phyloP scores from a whole-genome alignment of 2,113 vertebrate genomes.

The Sebastes fasciatus region DNA sequence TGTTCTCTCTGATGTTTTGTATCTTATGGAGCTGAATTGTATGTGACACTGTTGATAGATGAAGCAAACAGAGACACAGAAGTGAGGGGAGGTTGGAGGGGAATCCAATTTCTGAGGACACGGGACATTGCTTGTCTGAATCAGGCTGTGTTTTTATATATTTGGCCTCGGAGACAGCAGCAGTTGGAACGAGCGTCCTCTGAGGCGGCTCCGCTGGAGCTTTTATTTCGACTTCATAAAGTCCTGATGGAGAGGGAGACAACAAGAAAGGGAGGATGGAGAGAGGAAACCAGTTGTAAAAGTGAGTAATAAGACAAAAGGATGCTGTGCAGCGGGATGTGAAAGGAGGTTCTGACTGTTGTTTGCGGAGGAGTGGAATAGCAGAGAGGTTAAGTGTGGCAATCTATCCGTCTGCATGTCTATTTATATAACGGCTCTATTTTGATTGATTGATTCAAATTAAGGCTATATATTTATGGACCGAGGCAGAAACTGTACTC shows the following conservation, averaged over 20 bases:
- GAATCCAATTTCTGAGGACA: conserved; percentile 69
- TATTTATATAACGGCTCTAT: not conserved
- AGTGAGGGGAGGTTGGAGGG: conserved; percentile 32
- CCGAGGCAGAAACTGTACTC: not conserved
- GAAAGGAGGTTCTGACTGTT: conserved; percentile 35
- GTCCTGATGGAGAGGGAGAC: conserved; percentile 33
- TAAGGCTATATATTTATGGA: not conserved
- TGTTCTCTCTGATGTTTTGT: conserved; percentile 17
- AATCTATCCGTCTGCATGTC: conserved; percentile 17
- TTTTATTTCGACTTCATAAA: conserved; percentile 59
- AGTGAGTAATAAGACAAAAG: conserved; percentile 40
- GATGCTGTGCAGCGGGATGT: conserved; percentile 32
- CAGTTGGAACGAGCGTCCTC: conserved; percentile 18
- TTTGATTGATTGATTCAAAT: conserved; percentile 27
- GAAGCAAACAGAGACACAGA: conserved; percentile 24
- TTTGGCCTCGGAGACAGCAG: conserved; percentile 53
- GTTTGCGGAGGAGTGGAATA: conserved; percentile 37
- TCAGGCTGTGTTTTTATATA: conserved; percentile 44
- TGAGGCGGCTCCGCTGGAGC: conserved; percentile 18
- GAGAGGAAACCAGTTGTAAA: conserved; percentile 36
- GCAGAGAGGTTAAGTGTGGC: not conserved
- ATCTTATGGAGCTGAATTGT: conserved; percentile 23
- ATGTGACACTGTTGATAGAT: conserved; percentile 51
- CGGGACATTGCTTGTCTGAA: conserved; percentile 61
- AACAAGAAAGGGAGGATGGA: not conserved